Percentiles rank a stretch among this genome's conserved stretches.
These are phyloP conservation scores for Phortica variegata DNA, from an alignment of 1,140 invertebrate species.

Conservation along the genomic window DNA sequence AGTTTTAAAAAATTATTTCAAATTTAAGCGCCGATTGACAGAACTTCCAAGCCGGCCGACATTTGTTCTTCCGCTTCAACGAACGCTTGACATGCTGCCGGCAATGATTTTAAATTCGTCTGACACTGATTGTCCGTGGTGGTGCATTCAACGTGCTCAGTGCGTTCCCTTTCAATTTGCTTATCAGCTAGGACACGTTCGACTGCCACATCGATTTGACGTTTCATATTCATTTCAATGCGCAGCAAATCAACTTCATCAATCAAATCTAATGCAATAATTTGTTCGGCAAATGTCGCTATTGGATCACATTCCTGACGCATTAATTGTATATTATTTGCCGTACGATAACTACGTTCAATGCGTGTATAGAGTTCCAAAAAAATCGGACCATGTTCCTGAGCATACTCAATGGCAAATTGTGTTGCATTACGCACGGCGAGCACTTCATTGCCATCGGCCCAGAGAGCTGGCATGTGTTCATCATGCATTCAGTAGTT, in stretches of 20 bases:
- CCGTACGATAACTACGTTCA: slow-evolving; percentile 72
- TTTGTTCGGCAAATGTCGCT: slow-evolving; percentile 74
- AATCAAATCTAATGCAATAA: slow-evolving; percentile 58
- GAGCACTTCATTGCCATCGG: slow-evolving; percentile 89
- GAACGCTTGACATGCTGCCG: too few relatives aligned
- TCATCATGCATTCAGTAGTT: slow-evolving; percentile 78
- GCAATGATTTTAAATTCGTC: too few relatives aligned
- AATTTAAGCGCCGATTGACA: too few relatives aligned
- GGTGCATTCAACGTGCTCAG: too few relatives aligned
- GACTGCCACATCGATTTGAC: too few relatives aligned
- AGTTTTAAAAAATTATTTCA: too few relatives aligned
- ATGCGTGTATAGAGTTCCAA: slow-evolving; percentile 79
- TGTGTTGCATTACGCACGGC: slow-evolving; percentile 81
- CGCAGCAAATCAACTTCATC: slow-evolving; percentile 63
- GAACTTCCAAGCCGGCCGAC: too few relatives aligned
- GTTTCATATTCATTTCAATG: too few relatives aligned
- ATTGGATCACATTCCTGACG: slow-evolving; percentile 86
- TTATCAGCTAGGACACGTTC: too few relatives aligned
- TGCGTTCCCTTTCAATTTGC: too few relatives aligned
- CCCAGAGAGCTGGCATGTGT: slow-evolving; percentile 66
- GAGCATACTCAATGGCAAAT: slow-evolving; percentile 72
- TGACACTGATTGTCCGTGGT: too few relatives aligned
- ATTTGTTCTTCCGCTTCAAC: too few relatives aligned
- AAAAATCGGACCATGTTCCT: slow-evolving; percentile 81
- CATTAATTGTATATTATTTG: slow-evolving; percentile 88